Conservation (phyloP, 2,888 invertebrate genomes). For the Scaptomyza flava region DNA sequence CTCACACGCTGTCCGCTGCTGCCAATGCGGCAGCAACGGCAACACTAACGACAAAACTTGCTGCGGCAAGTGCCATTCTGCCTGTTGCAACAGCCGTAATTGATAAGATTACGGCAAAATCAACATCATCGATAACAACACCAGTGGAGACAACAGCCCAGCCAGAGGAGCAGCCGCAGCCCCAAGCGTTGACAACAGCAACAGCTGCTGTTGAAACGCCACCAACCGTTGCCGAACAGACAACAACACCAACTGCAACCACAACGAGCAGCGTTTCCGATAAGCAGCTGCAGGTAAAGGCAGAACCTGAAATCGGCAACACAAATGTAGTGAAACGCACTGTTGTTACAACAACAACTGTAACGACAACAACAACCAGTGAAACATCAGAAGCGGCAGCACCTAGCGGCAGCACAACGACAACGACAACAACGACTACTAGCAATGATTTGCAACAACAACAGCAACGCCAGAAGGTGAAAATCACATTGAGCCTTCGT, state of each 20-base stretch:
- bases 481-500: constrained; percentile 84
- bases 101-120: constrained; percentile 53
- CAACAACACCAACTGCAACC: constrained; percentile 16
- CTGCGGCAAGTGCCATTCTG: constrained; percentile 67
- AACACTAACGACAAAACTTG: constrained; percentile 69
- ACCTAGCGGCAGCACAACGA: constrained; percentile 44
- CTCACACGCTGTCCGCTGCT: constrained; percentile 72
- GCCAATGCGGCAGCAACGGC: constrained; percentile 69
- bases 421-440: constrained; percentile 66
- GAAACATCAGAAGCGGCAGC: constrained; percentile 59
- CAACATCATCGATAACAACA: constrained; percentile 31
- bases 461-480: constrained; percentile 83
- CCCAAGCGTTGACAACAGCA: constrained; percentile 32
- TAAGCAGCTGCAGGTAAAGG: constrained; percentile 50
- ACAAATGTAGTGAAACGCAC: constrained; percentile 66
- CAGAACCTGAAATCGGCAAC: constrained; percentile 47
- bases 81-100: constrained; percentile 70
- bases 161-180: constrained; percentile 21
- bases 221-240: constrained; percentile 39
- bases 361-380: constrained; percentile 76
- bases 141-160: constrained; percentile 28
- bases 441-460: constrained; percentile 58
- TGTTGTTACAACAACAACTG: constrained; percentile 78
- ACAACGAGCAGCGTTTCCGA: constrained; percentile 57
- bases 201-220: constrained; percentile 25